Percentiles rank a stretch among this genome's conserved stretches.
Conservation (phyloP, 2,888 invertebrate species). For the Electrophaes corylata region DNA sequence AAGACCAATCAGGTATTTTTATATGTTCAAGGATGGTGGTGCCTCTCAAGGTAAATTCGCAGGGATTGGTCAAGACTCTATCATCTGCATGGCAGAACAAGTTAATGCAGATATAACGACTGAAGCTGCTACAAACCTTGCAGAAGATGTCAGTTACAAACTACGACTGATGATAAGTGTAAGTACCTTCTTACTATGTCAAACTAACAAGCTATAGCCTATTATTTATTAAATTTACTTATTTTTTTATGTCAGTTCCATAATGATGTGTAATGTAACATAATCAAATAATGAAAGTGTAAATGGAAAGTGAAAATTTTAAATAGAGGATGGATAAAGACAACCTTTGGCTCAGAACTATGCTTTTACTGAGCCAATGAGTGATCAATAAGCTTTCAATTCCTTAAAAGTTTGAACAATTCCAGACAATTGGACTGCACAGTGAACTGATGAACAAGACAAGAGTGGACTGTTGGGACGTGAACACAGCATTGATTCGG, state of each 20-base stretch:
- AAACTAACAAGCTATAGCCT: too few species aligned
- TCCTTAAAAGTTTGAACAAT: slow-evolving; percentile 25
- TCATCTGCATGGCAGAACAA: slow-evolving; percentile 77
- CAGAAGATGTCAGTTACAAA: slow-evolving; percentile 82
- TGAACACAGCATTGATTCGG: slow-evolving; percentile 66
- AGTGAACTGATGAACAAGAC: slow-evolving; percentile 77
- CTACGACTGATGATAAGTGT: slow-evolving; percentile 79
- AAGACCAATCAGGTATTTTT: not conserved
- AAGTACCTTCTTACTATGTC: slow-evolving; percentile 42
- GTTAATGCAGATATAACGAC: slow-evolving; percentile 65
- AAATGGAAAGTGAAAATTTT: too few species aligned
- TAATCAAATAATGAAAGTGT: too few species aligned
- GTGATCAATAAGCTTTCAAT: not conserved
- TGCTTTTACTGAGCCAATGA: too few species aligned
- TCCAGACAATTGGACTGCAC: slow-evolving; percentile 75
- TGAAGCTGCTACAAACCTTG: slow-evolving; percentile 74
- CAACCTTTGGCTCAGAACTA: too few species aligned
- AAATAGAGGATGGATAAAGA: too few species aligned
- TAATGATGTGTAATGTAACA: too few species aligned
- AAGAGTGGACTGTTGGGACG: slow-evolving; percentile 72
- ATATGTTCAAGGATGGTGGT: slow-evolving; percentile 62
- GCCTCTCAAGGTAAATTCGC: slow-evolving; percentile 76
- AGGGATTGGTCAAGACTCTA: slow-evolving; percentile 73
- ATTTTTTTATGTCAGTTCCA: too few species aligned
- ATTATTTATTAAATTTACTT: too few species aligned